These are phyloP conservation scores for Champsocephalus esox DNA, from an alignment of 2,797 vertebrate genomes.

Conservation along the genomic window DNA sequence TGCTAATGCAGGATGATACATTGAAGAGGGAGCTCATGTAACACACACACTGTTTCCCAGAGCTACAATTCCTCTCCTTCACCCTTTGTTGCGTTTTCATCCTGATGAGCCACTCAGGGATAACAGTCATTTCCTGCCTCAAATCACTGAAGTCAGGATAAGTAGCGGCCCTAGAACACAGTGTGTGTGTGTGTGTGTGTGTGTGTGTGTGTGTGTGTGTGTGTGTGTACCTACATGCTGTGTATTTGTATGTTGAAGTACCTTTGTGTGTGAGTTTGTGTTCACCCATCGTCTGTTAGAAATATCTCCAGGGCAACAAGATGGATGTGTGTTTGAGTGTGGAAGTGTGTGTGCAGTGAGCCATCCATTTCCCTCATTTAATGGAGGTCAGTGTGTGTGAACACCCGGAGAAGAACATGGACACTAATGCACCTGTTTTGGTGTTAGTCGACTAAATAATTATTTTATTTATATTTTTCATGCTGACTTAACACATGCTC, in stretches of 20 bases:
- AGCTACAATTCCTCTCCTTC: constrained; percentile 57
- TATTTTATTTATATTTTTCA: too few relatives aligned
- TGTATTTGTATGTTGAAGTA: not conserved
- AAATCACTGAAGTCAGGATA: constrained; percentile 57
- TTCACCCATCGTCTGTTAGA: constrained; percentile 30
- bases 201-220: constrained; percentile 3
- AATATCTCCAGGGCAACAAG: constrained; percentile 66
- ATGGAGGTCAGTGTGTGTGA: constrained; percentile 61
- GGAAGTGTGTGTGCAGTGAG: constrained; percentile 24
- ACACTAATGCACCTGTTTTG: constrained; percentile 24
- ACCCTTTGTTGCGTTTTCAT: constrained; percentile 67
- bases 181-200: constrained; percentile 13
- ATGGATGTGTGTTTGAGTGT: constrained; percentile 65
- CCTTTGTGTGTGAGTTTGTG: constrained; percentile 6
- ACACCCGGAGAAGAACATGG: constrained; percentile 37
- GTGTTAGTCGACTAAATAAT: too few relatives aligned
- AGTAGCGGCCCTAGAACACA: constrained; percentile 38
- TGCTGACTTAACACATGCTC: too few relatives aligned
- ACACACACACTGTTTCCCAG: constrained; percentile 21
- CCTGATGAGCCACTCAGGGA: constrained; percentile 65
- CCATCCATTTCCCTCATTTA: constrained; percentile 46
- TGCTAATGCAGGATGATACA: constrained; percentile 44
- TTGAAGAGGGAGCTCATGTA: constrained; percentile 48
- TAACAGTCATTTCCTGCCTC: constrained; percentile 72
- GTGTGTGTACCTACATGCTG: not conserved